Evolutionary conservation across 2,797 vertebrate species (phyloP).

Genomic region (Hydrolagus colliei): DNA sequence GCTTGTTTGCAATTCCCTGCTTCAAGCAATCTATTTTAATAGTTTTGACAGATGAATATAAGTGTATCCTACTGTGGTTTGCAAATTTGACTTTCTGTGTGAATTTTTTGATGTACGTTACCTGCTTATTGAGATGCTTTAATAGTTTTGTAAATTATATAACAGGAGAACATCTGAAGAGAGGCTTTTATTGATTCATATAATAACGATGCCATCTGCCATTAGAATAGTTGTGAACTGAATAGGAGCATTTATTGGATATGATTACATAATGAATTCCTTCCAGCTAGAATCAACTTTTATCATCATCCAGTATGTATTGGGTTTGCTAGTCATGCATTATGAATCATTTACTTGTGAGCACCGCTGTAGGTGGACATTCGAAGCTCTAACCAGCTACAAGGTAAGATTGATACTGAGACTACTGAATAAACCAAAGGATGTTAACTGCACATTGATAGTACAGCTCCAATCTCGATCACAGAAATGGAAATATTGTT

Average conservation of each 20-base stretch:
- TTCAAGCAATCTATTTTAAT: too few relatives aligned
- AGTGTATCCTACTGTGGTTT: too few relatives aligned
- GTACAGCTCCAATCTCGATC: not conserved
- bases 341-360: not conserved
- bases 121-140: too few relatives aligned
- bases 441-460: not conserved
- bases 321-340: not conserved
- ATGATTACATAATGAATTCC: not conserved
- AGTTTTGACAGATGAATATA: too few relatives aligned
- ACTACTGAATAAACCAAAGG: not conserved
- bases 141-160: too few relatives aligned
- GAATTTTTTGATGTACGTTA: too few relatives aligned
- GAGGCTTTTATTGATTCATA: too few relatives aligned
- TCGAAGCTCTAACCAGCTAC: not conserved
- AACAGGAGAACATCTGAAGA: too few relatives aligned
- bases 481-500: not conserved
- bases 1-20: too few relatives aligned
- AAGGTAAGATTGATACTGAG: not conserved
- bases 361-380: not conserved
- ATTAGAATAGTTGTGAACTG: not conserved
- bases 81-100: too few relatives aligned
- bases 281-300: not conserved
- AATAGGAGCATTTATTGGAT: not conserved
- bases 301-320: not conserved
- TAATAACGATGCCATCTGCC: not conserved